Percentiles rank a stretch among this genome's conserved stretches.
These are phyloP conservation scores for Tachyglossus aculeatus DNA, from an alignment of 2,797 vertebrate species.

Conservation along the genomic window DNA sequence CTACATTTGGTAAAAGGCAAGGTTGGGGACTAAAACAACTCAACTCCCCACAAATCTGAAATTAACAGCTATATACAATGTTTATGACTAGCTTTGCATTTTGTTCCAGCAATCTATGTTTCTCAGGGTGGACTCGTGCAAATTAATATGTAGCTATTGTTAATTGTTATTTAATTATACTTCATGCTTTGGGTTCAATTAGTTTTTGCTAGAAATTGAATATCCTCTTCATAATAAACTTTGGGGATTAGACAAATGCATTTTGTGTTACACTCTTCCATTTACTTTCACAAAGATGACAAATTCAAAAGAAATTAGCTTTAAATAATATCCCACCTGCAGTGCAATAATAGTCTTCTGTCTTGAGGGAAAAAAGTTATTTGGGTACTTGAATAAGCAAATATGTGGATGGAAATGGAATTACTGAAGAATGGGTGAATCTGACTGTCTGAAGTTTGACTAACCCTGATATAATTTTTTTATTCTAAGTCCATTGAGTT, in stretches of 20 bases:
- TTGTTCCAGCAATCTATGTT: too few relatives aligned
- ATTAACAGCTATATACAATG: too few relatives aligned
- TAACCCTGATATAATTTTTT: not conserved
- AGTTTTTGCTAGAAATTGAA: not conserved
- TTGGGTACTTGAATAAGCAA: not conserved
- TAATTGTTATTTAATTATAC: not conserved
- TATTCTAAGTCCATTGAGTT: not conserved
- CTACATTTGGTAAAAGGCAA: too few relatives aligned
- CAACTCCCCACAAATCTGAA: too few relatives aligned
- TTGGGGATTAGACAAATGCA: not conserved
- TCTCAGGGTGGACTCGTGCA: not conserved
- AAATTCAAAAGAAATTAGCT: not conserved
- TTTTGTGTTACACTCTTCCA: not conserved
- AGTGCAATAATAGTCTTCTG: not conserved
- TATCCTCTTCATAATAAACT: not conserved
- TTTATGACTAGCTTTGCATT: too few relatives aligned
- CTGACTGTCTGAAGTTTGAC: constrained; percentile 3
- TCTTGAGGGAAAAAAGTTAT: not conserved
- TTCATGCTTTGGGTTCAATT: not conserved
- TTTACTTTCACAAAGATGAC: not conserved
- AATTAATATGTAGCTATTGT: not conserved
- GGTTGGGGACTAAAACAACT: too few relatives aligned
- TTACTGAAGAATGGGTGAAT: not conserved
- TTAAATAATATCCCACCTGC: not conserved
- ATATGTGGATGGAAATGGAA: not conserved